These are phyloP conservation scores for Aleiodes testaceus DNA, from an alignment of 2,888 invertebrate species.

Conservation along the genomic window DNA sequence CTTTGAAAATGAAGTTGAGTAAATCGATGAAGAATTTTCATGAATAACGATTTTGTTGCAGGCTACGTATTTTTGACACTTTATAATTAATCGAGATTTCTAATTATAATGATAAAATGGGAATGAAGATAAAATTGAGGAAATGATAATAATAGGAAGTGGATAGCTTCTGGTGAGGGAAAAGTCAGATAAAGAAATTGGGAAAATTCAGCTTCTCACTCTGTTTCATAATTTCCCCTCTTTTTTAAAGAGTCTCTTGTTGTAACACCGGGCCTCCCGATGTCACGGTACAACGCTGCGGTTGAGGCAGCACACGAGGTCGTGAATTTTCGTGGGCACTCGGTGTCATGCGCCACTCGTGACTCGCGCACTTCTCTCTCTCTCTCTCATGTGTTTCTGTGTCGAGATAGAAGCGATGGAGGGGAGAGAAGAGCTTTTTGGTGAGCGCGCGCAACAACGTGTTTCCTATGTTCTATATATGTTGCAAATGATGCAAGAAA, in stretches of 20 bases:
- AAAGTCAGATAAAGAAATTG: neutral
- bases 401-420: slow-evolving; percentile 21
- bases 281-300: slow-evolving; percentile 46
- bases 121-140: neutral
- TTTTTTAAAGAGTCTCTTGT: slow-evolving; percentile 16
- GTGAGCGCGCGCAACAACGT: slow-evolving; percentile 33
- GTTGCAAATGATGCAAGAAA: slow-evolving; percentile 10
- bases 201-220: slow-evolving; percentile 20
- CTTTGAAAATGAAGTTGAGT: slow-evolving; percentile 6
- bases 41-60: slow-evolving; percentile 16
- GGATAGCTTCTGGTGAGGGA: too few relatives aligned
- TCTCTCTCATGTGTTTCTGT: slow-evolving; percentile 17
- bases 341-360: slow-evolving; percentile 52
- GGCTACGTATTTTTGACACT: neutral
- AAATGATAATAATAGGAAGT: neutral
- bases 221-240: neutral
- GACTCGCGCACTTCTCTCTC: slow-evolving; percentile 40
- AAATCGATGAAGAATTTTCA: slow-evolving; percentile 47
- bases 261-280: slow-evolving; percentile 47
- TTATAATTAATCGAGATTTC: neutral
- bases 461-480: slow-evolving; percentile 12
- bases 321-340: slow-evolving; percentile 51
- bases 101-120: slow-evolving; percentile 12
- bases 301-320: slow-evolving; percentile 46
- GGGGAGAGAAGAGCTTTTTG: slow-evolving; percentile 18